These are phyloP conservation scores for Argopecten irradians DNA, from an alignment of 1,140 invertebrate species.

Conservation along the genomic window DNA sequence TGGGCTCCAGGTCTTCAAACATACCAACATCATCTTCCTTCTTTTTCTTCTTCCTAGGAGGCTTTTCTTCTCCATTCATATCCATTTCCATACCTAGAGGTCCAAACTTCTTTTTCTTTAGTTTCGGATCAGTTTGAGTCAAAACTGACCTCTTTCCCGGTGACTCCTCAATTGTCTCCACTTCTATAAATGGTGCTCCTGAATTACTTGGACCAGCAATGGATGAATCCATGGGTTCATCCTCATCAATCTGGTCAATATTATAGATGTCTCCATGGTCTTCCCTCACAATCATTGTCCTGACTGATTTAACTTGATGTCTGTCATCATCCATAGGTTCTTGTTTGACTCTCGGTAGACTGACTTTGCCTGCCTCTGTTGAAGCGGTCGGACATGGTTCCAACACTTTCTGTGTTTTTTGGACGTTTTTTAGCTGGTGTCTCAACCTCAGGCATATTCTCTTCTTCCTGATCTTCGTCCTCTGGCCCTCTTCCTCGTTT, in stretches of 20 bases:
- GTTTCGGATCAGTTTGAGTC: constrained; percentile 72
- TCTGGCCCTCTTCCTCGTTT: constrained; percentile 37
- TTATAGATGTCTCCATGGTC: constrained; percentile 54
- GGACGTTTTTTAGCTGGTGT: constrained; percentile 40
- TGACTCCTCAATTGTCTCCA: constrained; percentile 69
- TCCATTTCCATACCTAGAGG: constrained; percentile 66
- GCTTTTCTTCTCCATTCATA: constrained; percentile 55
- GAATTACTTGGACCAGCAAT: constrained; percentile 32
- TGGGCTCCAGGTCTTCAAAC: constrained; percentile 72
- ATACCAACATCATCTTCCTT: constrained; percentile 67
- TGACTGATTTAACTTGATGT: background rate
- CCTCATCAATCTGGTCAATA: constrained; percentile 61
- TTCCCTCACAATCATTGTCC: constrained; percentile 26
- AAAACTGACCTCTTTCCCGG: constrained; percentile 69
- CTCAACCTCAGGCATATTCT: constrained; percentile 25
- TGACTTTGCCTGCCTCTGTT: constrained; percentile 32
- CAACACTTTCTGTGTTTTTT: background rate
- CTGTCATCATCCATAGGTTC: constrained; percentile 25
- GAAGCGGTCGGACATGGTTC: constrained; percentile 42
- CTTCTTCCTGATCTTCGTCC: constrained; percentile 36
- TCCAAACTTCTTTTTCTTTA: constrained; percentile 74
- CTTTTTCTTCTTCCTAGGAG: constrained; percentile 55
- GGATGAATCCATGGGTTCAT: constrained; percentile 39
- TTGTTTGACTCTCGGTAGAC: constrained; percentile 26
- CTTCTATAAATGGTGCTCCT: constrained; percentile 68